phyloP scores from a whole-genome alignment of 1,140 invertebrate genomes.

The Euschistus heros region DNA sequence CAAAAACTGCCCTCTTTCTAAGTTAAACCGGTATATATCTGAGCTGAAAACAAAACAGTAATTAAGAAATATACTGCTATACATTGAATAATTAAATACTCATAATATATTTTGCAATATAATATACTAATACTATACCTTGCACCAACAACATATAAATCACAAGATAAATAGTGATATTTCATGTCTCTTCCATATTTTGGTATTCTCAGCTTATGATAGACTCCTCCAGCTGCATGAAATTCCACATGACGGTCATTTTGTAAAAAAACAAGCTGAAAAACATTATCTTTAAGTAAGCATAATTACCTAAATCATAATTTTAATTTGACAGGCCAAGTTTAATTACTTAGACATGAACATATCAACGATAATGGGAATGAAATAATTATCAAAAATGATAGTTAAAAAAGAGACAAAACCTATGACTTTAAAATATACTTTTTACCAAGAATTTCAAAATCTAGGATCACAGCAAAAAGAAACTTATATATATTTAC shows the following conservation, averaged over 20 bases:
- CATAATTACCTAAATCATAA: neutral
- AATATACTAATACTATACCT: too few species aligned
- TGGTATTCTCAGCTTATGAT: constrained; percentile 85
- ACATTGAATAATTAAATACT: neutral
- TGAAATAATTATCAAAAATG: neutral
- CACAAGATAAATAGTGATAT: constrained; percentile 82
- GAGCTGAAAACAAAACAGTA: constrained; percentile 41
- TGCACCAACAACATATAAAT: constrained; percentile 83
- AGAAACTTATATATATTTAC: too few species aligned
- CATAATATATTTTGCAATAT: too few species aligned
- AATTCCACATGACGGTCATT: constrained; percentile 89
- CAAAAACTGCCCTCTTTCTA: constrained; percentile 90
- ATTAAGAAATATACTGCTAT: constrained; percentile 14
- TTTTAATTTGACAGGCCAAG: neutral
- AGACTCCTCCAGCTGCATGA: constrained; percentile 82
- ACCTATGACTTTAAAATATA: too few species aligned
- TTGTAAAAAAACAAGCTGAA: constrained; percentile 66
- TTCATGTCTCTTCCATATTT: constrained; percentile 90
- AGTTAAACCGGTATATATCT: constrained; percentile 90
- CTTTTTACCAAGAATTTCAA: too few species aligned
- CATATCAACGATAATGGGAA: neutral
- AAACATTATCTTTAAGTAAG: neutral
- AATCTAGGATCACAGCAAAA: too few species aligned
- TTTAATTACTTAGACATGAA: too few species aligned
- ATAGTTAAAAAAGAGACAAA: too few species aligned